Evolutionary conservation across 1,140 invertebrate species (phyloP).

Genomic region (Ridgeia piscesae): DNA sequence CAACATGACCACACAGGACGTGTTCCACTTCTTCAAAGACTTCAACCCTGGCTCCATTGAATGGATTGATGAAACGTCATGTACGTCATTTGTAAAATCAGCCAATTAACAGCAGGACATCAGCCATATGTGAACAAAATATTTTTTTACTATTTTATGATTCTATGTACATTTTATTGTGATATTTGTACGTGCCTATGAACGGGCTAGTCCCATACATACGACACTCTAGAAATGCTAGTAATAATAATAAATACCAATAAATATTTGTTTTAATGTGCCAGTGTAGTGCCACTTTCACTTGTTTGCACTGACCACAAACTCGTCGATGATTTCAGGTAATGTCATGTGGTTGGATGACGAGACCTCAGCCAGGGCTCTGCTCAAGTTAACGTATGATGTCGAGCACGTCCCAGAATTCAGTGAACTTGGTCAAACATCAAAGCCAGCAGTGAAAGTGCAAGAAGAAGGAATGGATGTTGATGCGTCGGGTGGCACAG

Average conservation of each 20-base stretch:
- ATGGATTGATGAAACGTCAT: conserved; percentile 78
- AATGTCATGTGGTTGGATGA: conserved; percentile 78
- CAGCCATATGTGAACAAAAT: no score
- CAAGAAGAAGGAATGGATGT: not conserved
- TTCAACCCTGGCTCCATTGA: conserved; percentile 74
- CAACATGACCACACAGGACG: conserved; percentile 74
- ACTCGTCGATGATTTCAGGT: conserved; percentile 57
- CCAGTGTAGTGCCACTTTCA: not conserved
- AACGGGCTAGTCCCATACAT: no score
- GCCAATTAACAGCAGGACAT: conserved; percentile 12
- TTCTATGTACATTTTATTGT: no score
- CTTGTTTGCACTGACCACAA: not conserved
- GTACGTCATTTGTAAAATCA: conserved; percentile 57
- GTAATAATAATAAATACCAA: no score
- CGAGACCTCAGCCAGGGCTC: conserved; percentile 70
- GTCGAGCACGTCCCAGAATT: not conserved
- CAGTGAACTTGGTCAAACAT: not conserved
- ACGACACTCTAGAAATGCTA: no score
- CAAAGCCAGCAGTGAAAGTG: not conserved
- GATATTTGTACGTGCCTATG: no score
- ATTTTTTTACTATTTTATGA: no score
- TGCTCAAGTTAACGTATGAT: conserved; percentile 62
- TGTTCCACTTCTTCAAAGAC: conserved; percentile 76
- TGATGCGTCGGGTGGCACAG: not conserved
- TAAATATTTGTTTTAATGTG: no score